Evolutionary conservation across 2,888 invertebrate species (phyloP), one percentile per base, ranked within the genome.

Genomic region (Protonemura montana): DNA sequence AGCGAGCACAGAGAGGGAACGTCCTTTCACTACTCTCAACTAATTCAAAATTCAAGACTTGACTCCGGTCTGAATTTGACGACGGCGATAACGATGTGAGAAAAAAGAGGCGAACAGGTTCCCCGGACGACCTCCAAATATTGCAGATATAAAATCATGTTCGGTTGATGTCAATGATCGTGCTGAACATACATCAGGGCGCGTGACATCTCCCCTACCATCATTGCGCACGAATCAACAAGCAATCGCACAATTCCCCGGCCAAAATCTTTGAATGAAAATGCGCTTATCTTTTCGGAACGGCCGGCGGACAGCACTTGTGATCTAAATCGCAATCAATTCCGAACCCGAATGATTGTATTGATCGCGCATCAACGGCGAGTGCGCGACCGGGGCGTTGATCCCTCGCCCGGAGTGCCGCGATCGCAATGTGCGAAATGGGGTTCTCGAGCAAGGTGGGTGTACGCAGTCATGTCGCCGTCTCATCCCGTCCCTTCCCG

Each of bases 11-110:
- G 76, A 77, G 86, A 82, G 76, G 41, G 59, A 77, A 42, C 35
- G 86, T 80, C 86, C 87, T 80, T 85, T 85, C 86, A 81, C 87
- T 84, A 59, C 59, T 10, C 59, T 10, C 59, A 41, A 21, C 28
- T 78, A 76, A 81, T 81, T 81, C 81, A 81, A 81, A 81, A 81
- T 81, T 81, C 81, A 81, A 81, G n/a, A 21, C 26, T 28, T 16
- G 28, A 78, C 28, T 5, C 26, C 26, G 78, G n/a, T 13, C 26
- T 78, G 78, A 3, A 7, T 59, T 59, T 59, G 16, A 59, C 59
- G 59, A 21, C 59, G 59, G 21, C 59, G 59, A 21, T 7, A 21
- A 2, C 59, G 13, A 7, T 21, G 41, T 41, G 13, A 13, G 21
- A 59, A 59, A 59, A 59, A 59, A 59, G 59, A 59, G 59, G 21